Evolutionary conservation across 2,113 vertebrate genomes (phyloP), one percentile per base, ranked within the genome.

Genomic region (Cyphomyrus discorhynchus): DNA sequence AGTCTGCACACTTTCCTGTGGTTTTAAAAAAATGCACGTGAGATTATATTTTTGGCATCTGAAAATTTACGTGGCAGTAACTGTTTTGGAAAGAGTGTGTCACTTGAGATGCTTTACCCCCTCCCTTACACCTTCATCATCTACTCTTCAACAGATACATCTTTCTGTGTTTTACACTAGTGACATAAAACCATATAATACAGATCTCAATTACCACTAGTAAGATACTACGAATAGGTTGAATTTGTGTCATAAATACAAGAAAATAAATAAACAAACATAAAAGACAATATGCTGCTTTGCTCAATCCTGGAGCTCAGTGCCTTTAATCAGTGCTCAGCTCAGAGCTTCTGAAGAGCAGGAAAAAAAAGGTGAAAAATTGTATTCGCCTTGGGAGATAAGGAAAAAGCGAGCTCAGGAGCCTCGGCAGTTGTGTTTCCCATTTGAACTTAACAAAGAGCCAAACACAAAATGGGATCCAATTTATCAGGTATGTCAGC

Each of bases 261-360:
- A 52, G 50, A 84, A 84, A 84, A 84, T 84, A 84, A 84, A 84
- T 47, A 87, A 35, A 53, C 17, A 87, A 35, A 87, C 85, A 35
- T 87, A 53, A 53, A 53, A 87, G 85, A 49, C 49, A 53, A 49
- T 35, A 53, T 87, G 47, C 24, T 35, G 15, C 50, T 49, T 35
- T 35, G 11, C 50, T 84, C 17, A 84, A 46, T 45, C 17, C 82
- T 84, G 82, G 45, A 87, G 49, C 85, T 84, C 45, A 13, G 19
- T 24, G 45, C 82, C 82, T 87, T 87, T 87, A 87, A 87, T 87
- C 82, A 46, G 82, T 84, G 82, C 82, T 70, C 62, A 66, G 62
- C 85, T 86, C 13, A 53, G 49, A 52, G 50, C n/a, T 56, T 87
- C 85, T 53, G 50, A 49, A 87, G 27, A 53, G 27, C 85, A 47